Percentiles rank a stretch among this genome's conserved stretches.
phyloP scores from a whole-genome alignment of 2,113 vertebrate genomes.

The Syrrhaptes paradoxus region DNA sequence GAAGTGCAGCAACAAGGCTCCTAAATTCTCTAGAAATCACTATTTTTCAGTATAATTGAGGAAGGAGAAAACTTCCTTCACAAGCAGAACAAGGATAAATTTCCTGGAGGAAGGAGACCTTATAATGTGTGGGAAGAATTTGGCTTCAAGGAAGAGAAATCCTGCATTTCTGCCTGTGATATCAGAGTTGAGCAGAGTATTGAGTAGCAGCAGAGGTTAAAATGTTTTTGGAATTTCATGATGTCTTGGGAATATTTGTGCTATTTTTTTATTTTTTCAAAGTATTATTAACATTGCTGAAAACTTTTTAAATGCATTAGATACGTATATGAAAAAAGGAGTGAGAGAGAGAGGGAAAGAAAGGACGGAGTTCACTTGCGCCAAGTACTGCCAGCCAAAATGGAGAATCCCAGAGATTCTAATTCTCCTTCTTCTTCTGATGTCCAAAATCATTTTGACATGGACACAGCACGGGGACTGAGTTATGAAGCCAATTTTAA shows the following conservation, averaged over 20 bases:
- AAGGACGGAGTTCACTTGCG: background rate
- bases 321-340: background rate
- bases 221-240: background rate
- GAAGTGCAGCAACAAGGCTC: background rate
- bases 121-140: background rate
- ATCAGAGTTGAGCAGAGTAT: background rate
- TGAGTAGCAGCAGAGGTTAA: background rate
- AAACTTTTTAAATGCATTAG: background rate
- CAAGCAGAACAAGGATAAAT: background rate
- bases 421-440: background rate
- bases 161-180: background rate
- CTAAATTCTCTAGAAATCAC: background rate
- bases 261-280: background rate
- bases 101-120: constrained; percentile 4
- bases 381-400: background rate
- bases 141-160: background rate
- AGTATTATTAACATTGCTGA: background rate
- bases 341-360: background rate
- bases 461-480: fast-evolving
- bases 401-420: background rate
- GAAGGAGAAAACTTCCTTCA: background rate
- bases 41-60: background rate
- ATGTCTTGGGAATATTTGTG: background rate
- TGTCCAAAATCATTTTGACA: background rate
- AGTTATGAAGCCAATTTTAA: background rate